Percentiles rank a stretch among this genome's conserved stretches.
phyloP scores from a whole-genome alignment of 1,140 invertebrate species.

The Tetragonula clypearis region DNA sequence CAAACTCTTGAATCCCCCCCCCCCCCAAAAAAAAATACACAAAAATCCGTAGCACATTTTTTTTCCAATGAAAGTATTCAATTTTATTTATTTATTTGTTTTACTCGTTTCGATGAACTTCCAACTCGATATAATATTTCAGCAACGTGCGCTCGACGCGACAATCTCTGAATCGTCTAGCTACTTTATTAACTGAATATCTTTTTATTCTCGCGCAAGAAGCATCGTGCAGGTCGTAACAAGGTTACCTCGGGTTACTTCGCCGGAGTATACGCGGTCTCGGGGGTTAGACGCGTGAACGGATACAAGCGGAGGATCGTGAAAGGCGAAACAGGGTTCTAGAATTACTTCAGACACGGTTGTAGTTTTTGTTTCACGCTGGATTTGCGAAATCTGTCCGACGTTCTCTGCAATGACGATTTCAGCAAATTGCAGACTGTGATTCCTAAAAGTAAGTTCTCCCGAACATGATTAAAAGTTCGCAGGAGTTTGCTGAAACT shows the following conservation, averaged over 20 bases:
- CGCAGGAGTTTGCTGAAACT: too few species aligned
- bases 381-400: neutral
- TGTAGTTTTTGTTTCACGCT: neutral
- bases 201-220: neutral
- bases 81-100: too few species aligned
- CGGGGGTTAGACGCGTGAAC: neutral
- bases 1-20: too few species aligned
- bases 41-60: too few species aligned
- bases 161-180: neutral
- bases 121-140: neutral
- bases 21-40: too few species aligned
- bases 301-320: neutral
- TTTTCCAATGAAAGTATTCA: too few species aligned
- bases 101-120: neutral
- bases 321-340: neutral
- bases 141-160: neutral
- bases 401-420: neutral
- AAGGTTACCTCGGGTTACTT: neutral
- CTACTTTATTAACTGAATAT: neutral
- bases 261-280: too few species aligned
- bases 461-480: too few species aligned
- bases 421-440: neutral
- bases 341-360: neutral
- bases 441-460: too few species aligned
- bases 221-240: neutral